Evolutionary conservation across 2,888 invertebrate genomes (phyloP).

Genomic region (Drosophila neoperkinsi): DNA sequence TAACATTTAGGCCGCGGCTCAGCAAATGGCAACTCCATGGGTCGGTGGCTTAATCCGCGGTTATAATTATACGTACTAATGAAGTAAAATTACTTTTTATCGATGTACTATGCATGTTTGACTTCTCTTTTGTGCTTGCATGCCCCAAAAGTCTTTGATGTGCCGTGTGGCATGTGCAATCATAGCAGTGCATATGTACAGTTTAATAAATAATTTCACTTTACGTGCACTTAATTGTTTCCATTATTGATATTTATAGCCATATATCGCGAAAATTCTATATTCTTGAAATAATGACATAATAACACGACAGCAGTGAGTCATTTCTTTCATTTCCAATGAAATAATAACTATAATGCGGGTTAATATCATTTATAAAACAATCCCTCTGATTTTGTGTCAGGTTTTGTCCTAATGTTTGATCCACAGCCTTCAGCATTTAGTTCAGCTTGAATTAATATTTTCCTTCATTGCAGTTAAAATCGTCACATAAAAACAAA

Average conservation of each 20-base stretch:
- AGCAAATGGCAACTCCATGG: conserved; percentile 7
- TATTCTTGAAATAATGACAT: conserved; percentile 8
- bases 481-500: background rate
- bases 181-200: conserved; percentile 11
- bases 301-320: conserved; percentile 28
- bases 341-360: background rate
- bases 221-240: conserved; percentile 68
- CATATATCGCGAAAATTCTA: background rate
- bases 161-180: conserved; percentile 26
- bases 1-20: conserved; percentile 62
- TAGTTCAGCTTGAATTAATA: background rate
- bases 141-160: conserved; percentile 15
- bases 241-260: conserved; percentile 4
- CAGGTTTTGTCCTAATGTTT: background rate
- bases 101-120: conserved; percentile 51
- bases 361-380: background rate
- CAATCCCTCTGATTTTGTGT: background rate
- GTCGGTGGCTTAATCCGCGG: conserved; percentile 47
- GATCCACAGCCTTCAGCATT: background rate
- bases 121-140: conserved; percentile 1
- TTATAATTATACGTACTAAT: conserved; percentile 72
- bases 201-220: conserved; percentile 30
- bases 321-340: conserved; percentile 8
- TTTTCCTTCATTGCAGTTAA: background rate
- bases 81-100: conserved; percentile 66